Evolutionary conservation across 2,888 invertebrate genomes (phyloP).

Genomic region (Hofmannophila pseudospretella): DNA sequence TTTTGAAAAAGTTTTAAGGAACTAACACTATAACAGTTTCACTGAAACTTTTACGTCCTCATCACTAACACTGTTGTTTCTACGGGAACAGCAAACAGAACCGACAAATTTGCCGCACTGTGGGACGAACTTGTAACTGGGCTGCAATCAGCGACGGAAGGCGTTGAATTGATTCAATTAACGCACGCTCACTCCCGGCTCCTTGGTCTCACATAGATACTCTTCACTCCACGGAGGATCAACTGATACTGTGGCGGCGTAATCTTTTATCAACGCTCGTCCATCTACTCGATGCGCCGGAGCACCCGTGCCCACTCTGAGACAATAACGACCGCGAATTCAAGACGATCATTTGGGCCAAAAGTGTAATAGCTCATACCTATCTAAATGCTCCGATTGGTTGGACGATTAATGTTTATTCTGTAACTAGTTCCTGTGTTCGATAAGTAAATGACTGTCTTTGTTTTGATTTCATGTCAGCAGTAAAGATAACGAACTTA

Average conservation of each 20-base stretch:
- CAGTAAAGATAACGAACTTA: conserved; percentile 6
- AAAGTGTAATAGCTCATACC: conserved; percentile 38
- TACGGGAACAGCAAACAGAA: not conserved
- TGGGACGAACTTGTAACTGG: conserved; percentile 7
- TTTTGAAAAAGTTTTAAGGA: conserved; percentile 13
- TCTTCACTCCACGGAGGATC: conserved; percentile 38
- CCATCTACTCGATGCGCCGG: conserved; percentile 29
- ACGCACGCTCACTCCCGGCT: conserved; percentile 23
- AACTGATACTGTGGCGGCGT: conserved; percentile 59
- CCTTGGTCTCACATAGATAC: conserved; percentile 22
- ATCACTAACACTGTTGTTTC: conserved; percentile 16
- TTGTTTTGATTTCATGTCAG: conserved; percentile 38
- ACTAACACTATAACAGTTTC: no score
- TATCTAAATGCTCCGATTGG: conserved; percentile 64
- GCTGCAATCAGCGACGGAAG: conserved; percentile 59
- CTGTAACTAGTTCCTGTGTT: conserved; percentile 33
- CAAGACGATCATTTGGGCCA: conserved; percentile 38
- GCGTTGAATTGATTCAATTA: conserved; percentile 70
- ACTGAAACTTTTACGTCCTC: conserved; percentile 18
- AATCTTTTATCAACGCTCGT: conserved; percentile 68
- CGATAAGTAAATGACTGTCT: conserved; percentile 46
- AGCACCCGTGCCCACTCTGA: conserved; percentile 38
- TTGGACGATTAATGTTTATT: conserved; percentile 51
- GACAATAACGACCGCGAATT: conserved; percentile 46
- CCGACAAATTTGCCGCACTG: conserved; percentile 4